Base-by-base conservation (phyloP, 2,888 invertebrate species). In the Cosmorhoe ocellata region DNA sequence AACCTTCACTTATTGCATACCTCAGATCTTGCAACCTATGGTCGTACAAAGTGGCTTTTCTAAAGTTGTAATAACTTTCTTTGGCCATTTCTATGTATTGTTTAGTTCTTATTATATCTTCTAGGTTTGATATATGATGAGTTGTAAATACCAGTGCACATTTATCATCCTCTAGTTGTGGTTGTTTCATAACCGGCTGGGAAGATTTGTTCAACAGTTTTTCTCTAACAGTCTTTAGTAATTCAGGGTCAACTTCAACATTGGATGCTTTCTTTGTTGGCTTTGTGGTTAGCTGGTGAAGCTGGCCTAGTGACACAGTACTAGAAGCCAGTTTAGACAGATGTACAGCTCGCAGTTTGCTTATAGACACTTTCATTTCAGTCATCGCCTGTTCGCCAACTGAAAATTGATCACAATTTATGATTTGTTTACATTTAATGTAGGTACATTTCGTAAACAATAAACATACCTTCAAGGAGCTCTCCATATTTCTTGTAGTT, bases 291-390 rank as follows among this genome's bases (percentile, higher is more conserved):
- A 93, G 72, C 71, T 92, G 92, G 67, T 93, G 91, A 3, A 93
- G 74, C 67, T 93, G 91, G 30, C 92, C 91, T 28, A 93, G 79
- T 34, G 91, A 90, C 0, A 92, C 90, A 36, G 91, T 74, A 76
- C 92, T 82, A 59, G 91, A 74, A 0, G 94, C 92, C 47, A 95
- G 88, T 57, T 93, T 88, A 9, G 94, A 92, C 3, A 96, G 76
- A 68, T 95, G 93, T 43, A 91, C 88, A 4, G 94, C 92, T 65
- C 91, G 93, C 26, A 96, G 78, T 65, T 93, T 94, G 59, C 92
- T 92, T 8, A 96, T 92, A 11, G 92, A 90, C 1, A 95, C 93
- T 72, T 92, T 93, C 11, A 91, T 92, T 81, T 94, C 93, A 41
- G 84, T 93, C 70, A 93, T 92, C 3, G 89, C 89, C 45, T 87